phyloP scores from a whole-genome alignment of 2,797 vertebrate genomes.

The Erithacus rubecula region DNA sequence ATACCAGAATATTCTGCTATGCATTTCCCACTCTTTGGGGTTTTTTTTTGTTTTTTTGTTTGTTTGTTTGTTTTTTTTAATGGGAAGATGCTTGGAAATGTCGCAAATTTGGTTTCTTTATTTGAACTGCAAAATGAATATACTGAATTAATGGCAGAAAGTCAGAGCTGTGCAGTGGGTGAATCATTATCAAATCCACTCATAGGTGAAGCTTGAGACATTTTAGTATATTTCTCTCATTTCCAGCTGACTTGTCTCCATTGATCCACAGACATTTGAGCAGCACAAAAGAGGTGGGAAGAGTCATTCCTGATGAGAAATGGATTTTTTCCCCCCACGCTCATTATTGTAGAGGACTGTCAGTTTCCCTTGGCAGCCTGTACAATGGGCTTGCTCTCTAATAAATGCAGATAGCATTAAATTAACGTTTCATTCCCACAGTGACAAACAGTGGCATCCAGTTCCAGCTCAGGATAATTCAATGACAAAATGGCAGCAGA shows the following conservation, averaged over 20 bases:
- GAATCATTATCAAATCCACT: not conserved
- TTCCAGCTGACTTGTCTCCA: conserved; percentile 24
- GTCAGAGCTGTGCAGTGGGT: not conserved
- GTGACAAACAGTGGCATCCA: conserved; percentile 31
- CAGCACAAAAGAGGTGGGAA: not conserved
- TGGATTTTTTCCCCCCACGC: not conserved
- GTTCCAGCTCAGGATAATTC: not conserved
- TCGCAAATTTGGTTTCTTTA: not conserved
- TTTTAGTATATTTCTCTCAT: not conserved
- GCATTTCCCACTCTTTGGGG: not conserved
- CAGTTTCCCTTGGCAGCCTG: conserved; percentile 38
- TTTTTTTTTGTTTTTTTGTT: not conserved
- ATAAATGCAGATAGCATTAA: conserved; percentile 44
- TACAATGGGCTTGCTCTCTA: conserved; percentile 30
- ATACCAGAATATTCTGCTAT: not conserved
- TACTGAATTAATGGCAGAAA: not conserved
- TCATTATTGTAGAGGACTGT: conserved; percentile 24
- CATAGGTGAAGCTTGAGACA: not conserved
- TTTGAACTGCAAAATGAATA: not conserved
- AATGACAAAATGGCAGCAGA: not conserved
- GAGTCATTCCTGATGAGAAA: conserved; percentile 46
- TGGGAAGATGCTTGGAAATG: not conserved
- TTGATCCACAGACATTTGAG: conserved; percentile 12
- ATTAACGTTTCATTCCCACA: conserved; percentile 44
- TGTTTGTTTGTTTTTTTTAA: not conserved